Percentiles rank a stretch among this genome's conserved stretches.
phyloP scores from a whole-genome alignment of 2,113 vertebrate genomes.

The Trichechus manatus region DNA sequence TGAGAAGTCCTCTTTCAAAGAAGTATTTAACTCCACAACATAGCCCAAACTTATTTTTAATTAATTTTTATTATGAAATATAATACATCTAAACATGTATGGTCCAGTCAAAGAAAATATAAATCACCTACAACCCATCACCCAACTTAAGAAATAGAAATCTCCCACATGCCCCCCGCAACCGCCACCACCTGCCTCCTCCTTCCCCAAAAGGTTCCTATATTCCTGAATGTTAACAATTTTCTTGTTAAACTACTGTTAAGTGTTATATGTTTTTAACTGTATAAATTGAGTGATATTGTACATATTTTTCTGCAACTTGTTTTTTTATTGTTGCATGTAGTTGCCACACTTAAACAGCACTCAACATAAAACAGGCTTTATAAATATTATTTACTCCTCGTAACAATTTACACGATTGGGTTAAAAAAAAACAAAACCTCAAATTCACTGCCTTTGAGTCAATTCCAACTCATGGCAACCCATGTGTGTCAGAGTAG shows the following conservation, averaged over 20 bases:
- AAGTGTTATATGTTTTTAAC: background rate
- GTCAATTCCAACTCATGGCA: too few species aligned
- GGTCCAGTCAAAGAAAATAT: background rate
- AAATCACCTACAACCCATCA: background rate
- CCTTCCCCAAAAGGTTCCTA: background rate
- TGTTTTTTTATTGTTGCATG: background rate
- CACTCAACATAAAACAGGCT: background rate
- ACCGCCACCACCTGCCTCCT: background rate
- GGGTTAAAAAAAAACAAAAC: too few species aligned
- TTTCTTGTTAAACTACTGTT: constrained; percentile 1
- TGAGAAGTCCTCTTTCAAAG: background rate
- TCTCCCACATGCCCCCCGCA: background rate
- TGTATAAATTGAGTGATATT: background rate
- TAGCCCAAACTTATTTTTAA: background rate
- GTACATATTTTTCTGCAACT: background rate
- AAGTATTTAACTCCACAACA: background rate
- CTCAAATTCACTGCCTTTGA: too few species aligned
- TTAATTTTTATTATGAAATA: constrained; percentile 7
- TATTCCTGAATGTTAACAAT: constrained; percentile 21
- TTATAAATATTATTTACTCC: background rate
- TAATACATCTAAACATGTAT: background rate
- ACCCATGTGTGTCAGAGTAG: background rate
- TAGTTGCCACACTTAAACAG: background rate
- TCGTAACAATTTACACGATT: background rate
- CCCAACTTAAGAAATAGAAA: background rate